These are phyloP conservation scores for Pristis pectinata DNA, from an alignment of 2,797 vertebrate genomes.

Conservation along the genomic window DNA sequence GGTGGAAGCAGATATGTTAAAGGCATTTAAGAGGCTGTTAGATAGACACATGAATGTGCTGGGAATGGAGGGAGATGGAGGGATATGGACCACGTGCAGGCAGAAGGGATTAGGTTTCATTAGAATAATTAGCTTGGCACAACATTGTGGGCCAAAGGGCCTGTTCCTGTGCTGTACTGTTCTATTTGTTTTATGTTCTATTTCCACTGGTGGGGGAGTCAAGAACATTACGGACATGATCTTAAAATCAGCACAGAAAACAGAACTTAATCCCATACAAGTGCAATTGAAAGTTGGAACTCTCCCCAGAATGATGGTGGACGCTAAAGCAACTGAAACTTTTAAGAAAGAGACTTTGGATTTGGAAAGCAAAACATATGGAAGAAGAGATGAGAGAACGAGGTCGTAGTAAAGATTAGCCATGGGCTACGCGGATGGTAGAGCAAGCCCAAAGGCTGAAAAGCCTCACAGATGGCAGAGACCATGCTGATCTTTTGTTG, in stretches of 20 bases:
- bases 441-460: neutral
- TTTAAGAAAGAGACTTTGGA: neutral
- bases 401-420: neutral
- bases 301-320: neutral
- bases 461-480: too few species aligned
- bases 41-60: too few species aligned
- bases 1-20: too few species aligned
- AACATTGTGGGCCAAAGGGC: too few species aligned
- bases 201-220: neutral
- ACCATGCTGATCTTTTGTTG: too few species aligned
- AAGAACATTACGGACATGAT: neutral
- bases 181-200: too few species aligned
- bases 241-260: neutral
- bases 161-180: too few species aligned
- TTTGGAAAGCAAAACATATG: neutral
- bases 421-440: neutral
- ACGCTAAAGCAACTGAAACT: neutral
- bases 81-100: too few species aligned
- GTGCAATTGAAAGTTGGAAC: neutral
- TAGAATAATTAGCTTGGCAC: too few species aligned
- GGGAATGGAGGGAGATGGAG: too few species aligned
- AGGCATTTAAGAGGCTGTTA: too few species aligned
- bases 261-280: neutral
- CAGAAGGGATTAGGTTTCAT: too few species aligned
- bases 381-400: neutral